phyloP scores from a whole-genome alignment of 2,888 invertebrate genomes.

The Caenorhabditis drosophilae region DNA sequence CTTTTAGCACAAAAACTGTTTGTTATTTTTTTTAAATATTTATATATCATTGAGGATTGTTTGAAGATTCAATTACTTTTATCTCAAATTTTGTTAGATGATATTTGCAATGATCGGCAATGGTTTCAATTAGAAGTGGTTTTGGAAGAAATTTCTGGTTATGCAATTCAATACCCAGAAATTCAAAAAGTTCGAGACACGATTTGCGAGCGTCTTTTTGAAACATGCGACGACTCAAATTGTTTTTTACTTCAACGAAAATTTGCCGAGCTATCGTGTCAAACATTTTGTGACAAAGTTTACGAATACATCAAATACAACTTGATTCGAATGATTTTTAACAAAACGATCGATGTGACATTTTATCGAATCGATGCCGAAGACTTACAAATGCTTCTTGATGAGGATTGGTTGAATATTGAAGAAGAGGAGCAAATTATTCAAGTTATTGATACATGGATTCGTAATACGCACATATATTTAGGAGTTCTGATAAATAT shows the following conservation, averaged over 20 bases:
- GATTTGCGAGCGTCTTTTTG: background rate
- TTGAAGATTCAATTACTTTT: no score
- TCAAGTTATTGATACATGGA: conserved; percentile 19
- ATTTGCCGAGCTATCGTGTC: conserved; percentile 13
- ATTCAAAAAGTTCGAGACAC: conserved; percentile 73
- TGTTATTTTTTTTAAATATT: no score
- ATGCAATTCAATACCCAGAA: conserved; percentile 94
- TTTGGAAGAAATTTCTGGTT: conserved; percentile 88
- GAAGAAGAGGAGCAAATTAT: conserved; percentile 14
- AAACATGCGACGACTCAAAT: conserved; percentile 8
- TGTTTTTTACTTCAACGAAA: conserved; percentile 29
- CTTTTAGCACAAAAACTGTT: conserved; percentile 17
- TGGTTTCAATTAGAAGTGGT: conserved; percentile 20
- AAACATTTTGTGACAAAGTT: background rate
- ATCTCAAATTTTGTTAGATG: conserved; percentile 4
- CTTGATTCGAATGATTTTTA: conserved; percentile 17
- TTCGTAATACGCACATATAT: conserved; percentile 1
- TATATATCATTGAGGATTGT: no score
- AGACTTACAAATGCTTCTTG: conserved; percentile 15
- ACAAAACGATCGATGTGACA: conserved; percentile 14
- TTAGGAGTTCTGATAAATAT: background rate
- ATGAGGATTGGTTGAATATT: conserved; percentile 14
- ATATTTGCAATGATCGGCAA: conserved; percentile 8
- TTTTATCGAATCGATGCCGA: conserved; percentile 25
- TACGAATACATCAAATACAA: conserved; percentile 25